Base-by-base conservation (phyloP, 1,140 invertebrate genomes). In the Lerema accius region DNA sequence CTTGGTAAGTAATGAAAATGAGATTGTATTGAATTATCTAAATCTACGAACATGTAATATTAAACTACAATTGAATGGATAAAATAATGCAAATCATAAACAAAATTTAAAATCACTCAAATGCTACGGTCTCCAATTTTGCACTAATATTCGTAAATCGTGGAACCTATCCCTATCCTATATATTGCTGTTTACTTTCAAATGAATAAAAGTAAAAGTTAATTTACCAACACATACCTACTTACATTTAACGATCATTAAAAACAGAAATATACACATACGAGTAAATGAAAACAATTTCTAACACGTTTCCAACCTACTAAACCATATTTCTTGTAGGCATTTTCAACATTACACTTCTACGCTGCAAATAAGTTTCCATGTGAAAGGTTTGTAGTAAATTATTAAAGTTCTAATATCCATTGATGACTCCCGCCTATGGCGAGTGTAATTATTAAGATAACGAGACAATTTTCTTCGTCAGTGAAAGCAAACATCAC, bases 391-490 rank as follows among this genome's bases (percentile, higher is more conserved):
- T 59, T 26, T 15, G 28, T 23, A 59, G 32, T 59, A 48, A 59
- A 59, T 59, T 42, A 46, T 46, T 59, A 48, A 58, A 58, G 43
- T 59, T 48, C 16, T 59, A 59, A 59, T 49, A 59, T 37, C 43
- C 56, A 59, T 59, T 59, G 56, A 48, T 59, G 56, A 48, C 56
- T 59, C 55, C 55, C 56, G 45, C 39, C 56, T 49, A 45, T 49
- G 17, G 45, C 4, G 56, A 60, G 48, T 60, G 56, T 67, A 60
- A 60, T 60, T 60, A 60, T 74, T 78, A 76, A 70, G 45, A 68
- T 67, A 70, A 71, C 64, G 64, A 72, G 67, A 66, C 64, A 78
- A 76, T 72, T 67, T 69, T 71, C 72, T 67, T 70, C 65, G 59
- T 59, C 63, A 69, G 76, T 69, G 71, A 78, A 78, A 78, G 73